Evolutionary conservation across 2,113 vertebrate species (phyloP), one percentile per base, ranked within the genome.

Genomic region (Taxidea taxus): DNA sequence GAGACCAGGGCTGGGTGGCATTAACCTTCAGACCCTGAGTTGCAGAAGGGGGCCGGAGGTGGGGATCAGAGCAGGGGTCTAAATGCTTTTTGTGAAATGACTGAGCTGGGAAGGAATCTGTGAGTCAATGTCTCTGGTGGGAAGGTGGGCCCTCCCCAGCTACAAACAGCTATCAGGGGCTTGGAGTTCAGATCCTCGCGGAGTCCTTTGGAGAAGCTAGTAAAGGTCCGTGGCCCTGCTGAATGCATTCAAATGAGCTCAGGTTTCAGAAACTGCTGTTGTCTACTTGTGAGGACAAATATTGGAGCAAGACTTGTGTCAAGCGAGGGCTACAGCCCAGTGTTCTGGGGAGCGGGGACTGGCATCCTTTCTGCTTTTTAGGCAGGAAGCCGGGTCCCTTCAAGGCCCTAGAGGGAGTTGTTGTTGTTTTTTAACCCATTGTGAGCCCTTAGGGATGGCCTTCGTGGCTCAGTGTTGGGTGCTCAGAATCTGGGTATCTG

Each of bases 231-330:
- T 6, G 37, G 42, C 31, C 44, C 37, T 56, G 37, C 54, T 29
- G 91, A 44, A 70, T 21, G 39, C 42, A 10, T 56, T 95, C 70
- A 70, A 51, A 81, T 11, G 90, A 77, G 75, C 47, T 14, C 31
- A 34, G 34, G 54, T 34, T 64, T 27, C 37, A 80, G 86, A 83
- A 54, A 21, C 6, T 16, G 11, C 66, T 37, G 12, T 27, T 88
- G 80, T 75, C 51, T 6, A 10, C 21, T 68, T 44, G 47, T 16
- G 20, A 70, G 62, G 42, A 85, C 29, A 14, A 23, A 18, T 11
- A 5, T 13, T 0, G 1, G 16, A 6, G 13, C 11, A 20, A 23
- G 34, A n/a, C 27, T 44, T 37, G 29, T n/a, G 31, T 31, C 7
- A 4, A 10, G 42, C 1, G 8, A 10, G 20, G 37, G 8, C 62